A percentile compares a stretch with the other conserved stretches of the same genome.
Conservation (phyloP, 2,888 invertebrate genomes). For the Trilocha varians region DNA sequence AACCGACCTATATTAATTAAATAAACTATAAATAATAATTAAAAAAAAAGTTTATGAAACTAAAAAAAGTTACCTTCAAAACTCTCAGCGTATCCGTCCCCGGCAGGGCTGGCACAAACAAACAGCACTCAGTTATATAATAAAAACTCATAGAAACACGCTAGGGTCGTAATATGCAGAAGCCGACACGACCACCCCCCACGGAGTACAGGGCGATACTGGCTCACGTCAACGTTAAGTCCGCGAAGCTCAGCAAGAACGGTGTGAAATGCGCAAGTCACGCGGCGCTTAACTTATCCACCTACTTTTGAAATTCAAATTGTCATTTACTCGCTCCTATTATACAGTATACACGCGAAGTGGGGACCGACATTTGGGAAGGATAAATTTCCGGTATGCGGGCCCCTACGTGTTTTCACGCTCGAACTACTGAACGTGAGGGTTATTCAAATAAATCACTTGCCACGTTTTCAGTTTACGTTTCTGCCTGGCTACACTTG, state of each 20-base stretch:
- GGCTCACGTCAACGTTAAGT: slow-evolving; percentile 44
- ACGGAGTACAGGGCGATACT: slow-evolving; percentile 38
- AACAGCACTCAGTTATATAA: slow-evolving; percentile 61
- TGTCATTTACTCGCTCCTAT: slow-evolving; percentile 49
- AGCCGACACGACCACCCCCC: slow-evolving; percentile 30
- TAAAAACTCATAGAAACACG: slow-evolving; percentile 47
- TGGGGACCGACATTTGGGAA: slow-evolving; percentile 24
- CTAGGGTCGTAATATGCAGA: slow-evolving; percentile 21
- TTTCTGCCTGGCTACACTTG: background rate
- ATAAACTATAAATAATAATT: too few species aligned
- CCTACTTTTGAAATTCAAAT: slow-evolving; percentile 60
- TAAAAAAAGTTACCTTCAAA: slow-evolving; percentile 26
- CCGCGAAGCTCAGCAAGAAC: slow-evolving; percentile 39
- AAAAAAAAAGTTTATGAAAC: slow-evolving; percentile 3
- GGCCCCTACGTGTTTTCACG: slow-evolving; percentile 27
- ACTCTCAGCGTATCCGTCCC: slow-evolving; percentile 29
- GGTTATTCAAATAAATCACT: slow-evolving; percentile 24
- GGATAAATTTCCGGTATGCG: slow-evolving; percentile 33
- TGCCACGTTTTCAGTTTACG: slow-evolving; percentile 6
- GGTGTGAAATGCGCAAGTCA: slow-evolving; percentile 70
- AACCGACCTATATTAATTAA: too few species aligned
- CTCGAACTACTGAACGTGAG: slow-evolving; percentile 21
- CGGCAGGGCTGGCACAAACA: slow-evolving; percentile 46
- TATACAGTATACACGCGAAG: slow-evolving; percentile 37
- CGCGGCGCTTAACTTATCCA: slow-evolving; percentile 55